A percentile compares a stretch with the other conserved stretches of the same genome.
Evolutionary conservation across 2,113 vertebrate genomes (phyloP).

Genomic region (Takifugu flavidus): DNA sequence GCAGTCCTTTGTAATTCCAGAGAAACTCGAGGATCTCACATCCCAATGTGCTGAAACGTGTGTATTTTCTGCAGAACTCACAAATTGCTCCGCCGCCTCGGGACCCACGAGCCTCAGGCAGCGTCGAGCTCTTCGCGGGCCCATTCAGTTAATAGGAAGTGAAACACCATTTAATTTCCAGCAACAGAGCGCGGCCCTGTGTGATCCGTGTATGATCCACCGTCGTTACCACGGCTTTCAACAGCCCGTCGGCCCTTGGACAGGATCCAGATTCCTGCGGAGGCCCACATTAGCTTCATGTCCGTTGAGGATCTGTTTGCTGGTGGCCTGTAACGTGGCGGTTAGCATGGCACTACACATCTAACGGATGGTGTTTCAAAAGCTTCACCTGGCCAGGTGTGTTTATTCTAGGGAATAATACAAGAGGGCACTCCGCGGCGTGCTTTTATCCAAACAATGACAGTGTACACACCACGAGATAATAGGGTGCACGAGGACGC

Average conservation of each 20-base stretch:
- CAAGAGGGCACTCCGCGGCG: slow-evolving; percentile 36
- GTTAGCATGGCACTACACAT: slow-evolving; percentile 1
- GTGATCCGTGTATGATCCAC: slow-evolving; percentile 20
- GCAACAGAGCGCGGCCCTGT: slow-evolving; percentile 33
- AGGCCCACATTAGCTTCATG: slow-evolving; percentile 25
- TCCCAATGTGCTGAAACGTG: slow-evolving; percentile 7
- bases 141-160: slow-evolving; percentile 30
- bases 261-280: slow-evolving; percentile 14
- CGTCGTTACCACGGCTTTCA: slow-evolving; percentile 47
- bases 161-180: slow-evolving; percentile 48
- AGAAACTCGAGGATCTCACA: slow-evolving; percentile 13
- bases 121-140: slow-evolving; percentile 8
- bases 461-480: slow-evolving; percentile 35
- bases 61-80: slow-evolving; percentile 8
- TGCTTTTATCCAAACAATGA: slow-evolving; percentile 62
- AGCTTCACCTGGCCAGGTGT: slow-evolving; percentile 58
- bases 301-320: slow-evolving; percentile 8
- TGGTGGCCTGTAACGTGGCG: slow-evolving; percentile 3
- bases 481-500: slow-evolving; percentile 40
- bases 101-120: slow-evolving; percentile 4
- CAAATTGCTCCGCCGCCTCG: slow-evolving; percentile 17
- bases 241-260: slow-evolving; percentile 20
- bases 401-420: slow-evolving; percentile 54
- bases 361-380: slow-evolving; percentile 26
- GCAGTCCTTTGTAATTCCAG: not conserved